phyloP scores from a whole-genome alignment of 2,113 vertebrate species.

The Lates calcarifer region DNA sequence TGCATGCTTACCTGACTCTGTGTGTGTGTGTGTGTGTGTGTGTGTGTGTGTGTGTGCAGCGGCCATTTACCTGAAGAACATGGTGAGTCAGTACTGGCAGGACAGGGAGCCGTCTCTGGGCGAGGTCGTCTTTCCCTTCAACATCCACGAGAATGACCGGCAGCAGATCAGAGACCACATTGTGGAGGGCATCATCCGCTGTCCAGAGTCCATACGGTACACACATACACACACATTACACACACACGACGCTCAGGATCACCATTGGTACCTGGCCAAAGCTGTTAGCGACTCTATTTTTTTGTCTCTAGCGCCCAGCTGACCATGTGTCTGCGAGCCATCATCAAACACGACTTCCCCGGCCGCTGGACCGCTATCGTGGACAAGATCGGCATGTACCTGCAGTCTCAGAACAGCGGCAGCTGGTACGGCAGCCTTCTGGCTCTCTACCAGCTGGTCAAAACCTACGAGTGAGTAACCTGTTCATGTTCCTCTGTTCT shows the following conservation, averaged over 20 bases:
- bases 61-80: conserved; percentile 99
- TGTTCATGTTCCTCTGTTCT: neutral
- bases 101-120: conserved; percentile 93
- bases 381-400: conserved; percentile 93
- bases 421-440: conserved; percentile 96
- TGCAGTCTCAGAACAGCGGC: conserved; percentile 92
- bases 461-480: conserved; percentile 96
- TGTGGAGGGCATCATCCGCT: conserved; percentile 95
- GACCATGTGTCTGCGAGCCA: conserved; percentile 94
- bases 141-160: conserved; percentile 97
- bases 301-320: conserved; percentile 89
- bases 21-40: too few relatives aligned
- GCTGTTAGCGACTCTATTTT: too few relatives aligned
- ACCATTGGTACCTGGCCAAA: too few relatives aligned
- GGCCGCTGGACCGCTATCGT: conserved; percentile 95
- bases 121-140: conserved; percentile 93
- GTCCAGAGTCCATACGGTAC: conserved; percentile 95
- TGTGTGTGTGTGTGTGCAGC: too few relatives aligned
- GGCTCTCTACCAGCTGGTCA: conserved; percentile 96
- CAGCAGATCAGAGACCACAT: conserved; percentile 96
- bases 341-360: conserved; percentile 97
- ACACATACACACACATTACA: neutral
- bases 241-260: too few relatives aligned
- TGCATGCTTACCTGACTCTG: too few relatives aligned
- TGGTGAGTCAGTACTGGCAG: conserved; percentile 98